Percentiles rank a stretch among this genome's conserved stretches.
Evolutionary conservation across 2,113 vertebrate species (phyloP).

Genomic region (Campylomormyrus tamandua): DNA sequence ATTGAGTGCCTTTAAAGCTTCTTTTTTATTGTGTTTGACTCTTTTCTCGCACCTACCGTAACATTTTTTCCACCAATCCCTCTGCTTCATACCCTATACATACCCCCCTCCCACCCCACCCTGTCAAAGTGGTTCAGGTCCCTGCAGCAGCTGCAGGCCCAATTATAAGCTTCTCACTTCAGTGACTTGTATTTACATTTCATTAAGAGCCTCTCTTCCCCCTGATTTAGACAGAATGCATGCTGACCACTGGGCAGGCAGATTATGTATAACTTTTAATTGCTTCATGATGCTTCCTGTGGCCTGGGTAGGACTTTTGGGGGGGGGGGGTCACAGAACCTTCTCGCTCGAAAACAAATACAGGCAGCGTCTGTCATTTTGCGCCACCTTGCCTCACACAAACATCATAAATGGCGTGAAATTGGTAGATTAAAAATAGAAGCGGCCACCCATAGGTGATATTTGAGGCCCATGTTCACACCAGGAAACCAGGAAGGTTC

Average conservation of each 20-base stretch:
- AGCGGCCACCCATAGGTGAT: background rate
- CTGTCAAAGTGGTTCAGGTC: constrained; percentile 43
- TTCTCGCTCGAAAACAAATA: background rate
- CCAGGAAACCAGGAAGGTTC: background rate
- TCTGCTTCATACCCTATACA: background rate
- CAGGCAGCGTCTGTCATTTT: background rate
- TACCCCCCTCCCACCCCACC: background rate
- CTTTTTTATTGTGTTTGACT: background rate
- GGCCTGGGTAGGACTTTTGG: constrained; percentile 27
- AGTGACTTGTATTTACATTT: constrained; percentile 71
- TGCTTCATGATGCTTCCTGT: constrained; percentile 40
- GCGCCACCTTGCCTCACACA: background rate
- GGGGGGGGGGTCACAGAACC: background rate
- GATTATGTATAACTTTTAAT: constrained; percentile 37
- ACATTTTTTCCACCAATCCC: background rate
- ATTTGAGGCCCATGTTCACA: constrained; percentile 26
- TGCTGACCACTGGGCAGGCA: constrained; percentile 38
- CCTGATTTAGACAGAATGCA: constrained; percentile 36
- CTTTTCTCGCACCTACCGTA: background rate
- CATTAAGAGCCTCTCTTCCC: constrained; percentile 58
- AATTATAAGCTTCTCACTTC: constrained; percentile 71
- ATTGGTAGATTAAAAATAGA: constrained; percentile 3
- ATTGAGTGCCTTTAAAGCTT: background rate
- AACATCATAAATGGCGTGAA: constrained; percentile 5
- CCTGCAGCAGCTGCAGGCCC: constrained; percentile 73